A percentile compares a stretch with the other conserved stretches of the same genome.
phyloP scores from a whole-genome alignment of 2,113 vertebrate genomes.

The Nothocercus julius region DNA sequence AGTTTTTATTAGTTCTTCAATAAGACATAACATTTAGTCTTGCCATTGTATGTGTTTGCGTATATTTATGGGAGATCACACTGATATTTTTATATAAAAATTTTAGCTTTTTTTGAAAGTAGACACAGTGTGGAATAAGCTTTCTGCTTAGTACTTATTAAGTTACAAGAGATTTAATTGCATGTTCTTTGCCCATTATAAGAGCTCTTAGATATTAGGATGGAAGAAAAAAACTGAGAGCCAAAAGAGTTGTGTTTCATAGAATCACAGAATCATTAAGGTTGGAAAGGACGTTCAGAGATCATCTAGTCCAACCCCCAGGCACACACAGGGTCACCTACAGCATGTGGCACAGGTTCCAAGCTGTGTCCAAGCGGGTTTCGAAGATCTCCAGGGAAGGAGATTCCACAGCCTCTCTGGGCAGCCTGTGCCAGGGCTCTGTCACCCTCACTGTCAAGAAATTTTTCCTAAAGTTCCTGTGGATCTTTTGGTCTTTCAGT shows the following conservation, averaged over 20 bases:
- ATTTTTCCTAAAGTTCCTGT: too few relatives aligned
- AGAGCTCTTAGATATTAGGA: background rate
- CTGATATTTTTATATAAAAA: background rate
- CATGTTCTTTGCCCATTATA: background rate
- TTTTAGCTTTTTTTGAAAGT: background rate
- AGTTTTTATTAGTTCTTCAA: background rate
- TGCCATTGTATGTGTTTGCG: background rate
- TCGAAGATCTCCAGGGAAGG: too few relatives aligned
- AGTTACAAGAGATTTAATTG: background rate
- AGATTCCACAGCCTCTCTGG: too few relatives aligned
- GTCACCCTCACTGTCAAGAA: too few relatives aligned
- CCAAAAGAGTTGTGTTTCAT: background rate
- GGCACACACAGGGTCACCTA: too few relatives aligned
- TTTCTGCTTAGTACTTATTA: background rate
- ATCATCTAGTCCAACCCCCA: too few relatives aligned
- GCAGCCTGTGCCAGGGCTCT: too few relatives aligned
- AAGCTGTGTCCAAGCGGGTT: too few relatives aligned
- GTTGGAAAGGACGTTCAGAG: too few relatives aligned
- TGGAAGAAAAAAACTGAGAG: background rate
- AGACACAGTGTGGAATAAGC: background rate
- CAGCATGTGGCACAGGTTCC: too few relatives aligned
- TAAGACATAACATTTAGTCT: background rate
- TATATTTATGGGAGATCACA: background rate
- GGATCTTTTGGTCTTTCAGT: too few relatives aligned
- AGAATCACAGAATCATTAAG: too few relatives aligned